Base-by-base conservation (phyloP, 2,888 invertebrate genomes). In the Xestoiulus laeticollis region DNA sequence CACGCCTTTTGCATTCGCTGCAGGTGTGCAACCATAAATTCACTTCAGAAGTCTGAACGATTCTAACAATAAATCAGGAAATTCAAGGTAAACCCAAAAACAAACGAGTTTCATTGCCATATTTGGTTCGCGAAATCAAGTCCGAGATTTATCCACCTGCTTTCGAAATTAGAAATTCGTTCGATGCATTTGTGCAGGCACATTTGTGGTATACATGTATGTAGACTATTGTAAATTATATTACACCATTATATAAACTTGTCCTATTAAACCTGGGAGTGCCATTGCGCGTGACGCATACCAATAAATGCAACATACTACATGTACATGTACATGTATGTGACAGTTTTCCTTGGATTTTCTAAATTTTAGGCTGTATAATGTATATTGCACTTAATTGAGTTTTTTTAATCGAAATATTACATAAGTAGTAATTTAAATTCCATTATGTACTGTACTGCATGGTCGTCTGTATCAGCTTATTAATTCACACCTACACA, bases 1-100 rank as follows among this genome's bases (percentile, higher is more conserved):
- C 59, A 59, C 59, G 59, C 59, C 59, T 59, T 59, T 38, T 59
- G 22, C 59, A 59, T 59, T n/a, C 59, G 22, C 59, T 59, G 59
- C 59, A 59, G 59, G 59, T 59, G 59, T n/a, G 59, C 59, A 59
- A 59, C 59, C 59, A 59, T 59, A 59, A 59, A 59, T 59, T 59
- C 59, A 5, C n/a, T 59, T 38, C n/a, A 8, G 59, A 59, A 59
- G n/a, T 59, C 59, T 59, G 59, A n/a, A 59, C 59, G 22, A 1
- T 59, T 59, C 59, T 22, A 22, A 59, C 59, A 59, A 59, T 59
- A 59, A 59, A 59, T 59, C 59, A 59, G 59, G 59, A 59, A 59
- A 59, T 59, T 59, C 59, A 59, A 59, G 59, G 59, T 59, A n/a
- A 59, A n/a, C 59, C 59, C 59, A 59, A n/a, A 48, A 59, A 22